phyloP scores from a whole-genome alignment of 2,797 vertebrate genomes.

The Sebastes wilsoni region DNA sequence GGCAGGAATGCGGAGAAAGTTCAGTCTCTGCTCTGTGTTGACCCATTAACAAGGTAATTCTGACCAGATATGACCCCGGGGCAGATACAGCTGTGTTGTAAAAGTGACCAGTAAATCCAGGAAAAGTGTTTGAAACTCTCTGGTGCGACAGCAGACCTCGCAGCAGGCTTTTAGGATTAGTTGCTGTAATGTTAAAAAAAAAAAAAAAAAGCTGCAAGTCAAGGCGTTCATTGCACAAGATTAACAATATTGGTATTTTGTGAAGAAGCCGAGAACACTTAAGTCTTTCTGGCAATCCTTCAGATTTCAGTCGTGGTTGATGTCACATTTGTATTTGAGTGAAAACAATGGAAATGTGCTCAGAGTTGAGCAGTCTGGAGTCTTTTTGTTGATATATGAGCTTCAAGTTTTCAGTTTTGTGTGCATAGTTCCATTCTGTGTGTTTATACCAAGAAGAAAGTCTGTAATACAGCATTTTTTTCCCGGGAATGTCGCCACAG shows the following conservation, averaged over 20 bases:
- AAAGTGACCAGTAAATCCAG: slow-evolving; percentile 6
- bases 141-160: too few species aligned
- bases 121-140: not conserved
- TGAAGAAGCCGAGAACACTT: not conserved
- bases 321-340: too few species aligned
- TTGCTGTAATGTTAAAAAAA: not conserved
- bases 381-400: too few species aligned
- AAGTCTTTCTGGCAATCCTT: not conserved
- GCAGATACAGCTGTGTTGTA: not conserved
- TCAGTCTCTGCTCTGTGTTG: not conserved
- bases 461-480: too few species aligned
- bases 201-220: not conserved
- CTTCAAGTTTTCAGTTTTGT: too few species aligned
- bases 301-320: too few species aligned
- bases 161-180: not conserved
- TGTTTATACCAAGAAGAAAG: too few species aligned
- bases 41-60: not conserved
- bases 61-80: not conserved
- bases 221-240: not conserved
- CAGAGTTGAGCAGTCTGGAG: too few species aligned
- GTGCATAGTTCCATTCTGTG: too few species aligned
- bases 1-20: slow-evolving; percentile 9
- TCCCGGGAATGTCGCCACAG: too few species aligned
- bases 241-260: not conserved
- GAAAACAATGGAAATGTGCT: too few species aligned